These are phyloP conservation scores for Bovichtus variegatus DNA, from an alignment of 2,797 vertebrate species.

Conservation along the genomic window DNA sequence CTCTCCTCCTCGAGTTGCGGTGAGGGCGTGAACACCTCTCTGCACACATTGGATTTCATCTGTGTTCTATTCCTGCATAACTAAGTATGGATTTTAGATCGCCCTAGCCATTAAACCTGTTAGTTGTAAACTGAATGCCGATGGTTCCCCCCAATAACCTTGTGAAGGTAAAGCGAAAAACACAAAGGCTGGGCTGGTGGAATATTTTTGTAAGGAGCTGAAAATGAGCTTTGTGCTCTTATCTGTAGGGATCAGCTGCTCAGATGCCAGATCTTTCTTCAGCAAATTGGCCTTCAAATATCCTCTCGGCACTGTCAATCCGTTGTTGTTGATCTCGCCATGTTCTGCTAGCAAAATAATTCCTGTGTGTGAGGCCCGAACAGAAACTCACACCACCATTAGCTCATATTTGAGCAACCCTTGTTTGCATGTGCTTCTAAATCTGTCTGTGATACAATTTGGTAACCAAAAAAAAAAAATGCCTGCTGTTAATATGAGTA, in stretches of 20 bases:
- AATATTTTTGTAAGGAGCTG: slow-evolving; percentile 56
- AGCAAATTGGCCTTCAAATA: slow-evolving; percentile 71
- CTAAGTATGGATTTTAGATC: slow-evolving; percentile 56
- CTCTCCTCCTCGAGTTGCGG: neutral
- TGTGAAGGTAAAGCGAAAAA: slow-evolving; percentile 35
- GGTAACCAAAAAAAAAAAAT: slow-evolving; percentile 22
- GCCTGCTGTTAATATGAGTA: slow-evolving; percentile 13
- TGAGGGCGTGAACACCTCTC: slow-evolving; percentile 27
- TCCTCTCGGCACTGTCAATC: slow-evolving; percentile 66
- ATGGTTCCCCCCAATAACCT: slow-evolving; percentile 39
- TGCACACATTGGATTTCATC: slow-evolving; percentile 34
- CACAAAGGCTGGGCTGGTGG: slow-evolving; percentile 32
- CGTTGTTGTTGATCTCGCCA: slow-evolving; percentile 56
- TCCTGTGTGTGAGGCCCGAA: slow-evolving; percentile 25
- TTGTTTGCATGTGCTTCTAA: slow-evolving; percentile 22
- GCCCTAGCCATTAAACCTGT: slow-evolving; percentile 44
- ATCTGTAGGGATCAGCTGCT: slow-evolving; percentile 74
- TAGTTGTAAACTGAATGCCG: slow-evolving; percentile 32
- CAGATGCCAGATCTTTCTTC: slow-evolving; percentile 64
- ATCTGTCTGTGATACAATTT: slow-evolving; percentile 35
- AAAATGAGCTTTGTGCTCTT: slow-evolving; percentile 65
- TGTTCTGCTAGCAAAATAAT: slow-evolving; percentile 28
- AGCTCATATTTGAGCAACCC: slow-evolving; percentile 4
- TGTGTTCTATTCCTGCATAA: slow-evolving; percentile 33
- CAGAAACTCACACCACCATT: slow-evolving; percentile 30